These are phyloP conservation scores for Acrocera orbiculus DNA, from an alignment of 2,888 invertebrate genomes.

Conservation along the genomic window DNA sequence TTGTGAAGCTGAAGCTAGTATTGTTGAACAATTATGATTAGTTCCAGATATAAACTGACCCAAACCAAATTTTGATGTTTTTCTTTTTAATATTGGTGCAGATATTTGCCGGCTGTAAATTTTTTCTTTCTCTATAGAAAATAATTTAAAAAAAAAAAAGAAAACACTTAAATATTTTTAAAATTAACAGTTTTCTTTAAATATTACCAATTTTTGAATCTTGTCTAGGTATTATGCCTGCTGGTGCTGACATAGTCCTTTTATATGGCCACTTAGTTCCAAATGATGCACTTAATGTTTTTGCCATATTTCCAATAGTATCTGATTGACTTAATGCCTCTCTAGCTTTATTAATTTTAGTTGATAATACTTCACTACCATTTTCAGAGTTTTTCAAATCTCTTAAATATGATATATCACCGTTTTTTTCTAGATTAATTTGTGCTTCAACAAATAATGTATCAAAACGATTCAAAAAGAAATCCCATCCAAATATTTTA, in stretches of 20 bases:
- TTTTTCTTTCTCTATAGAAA: slow-evolving; percentile 58
- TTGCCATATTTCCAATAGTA: slow-evolving; percentile 40
- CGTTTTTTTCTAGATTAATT: slow-evolving; percentile 67
- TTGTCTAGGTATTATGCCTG: slow-evolving; percentile 58
- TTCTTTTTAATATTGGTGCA: slow-evolving; percentile 84
- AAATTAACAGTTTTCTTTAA: neutral
- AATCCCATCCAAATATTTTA: slow-evolving; percentile 87
- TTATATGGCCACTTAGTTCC: slow-evolving; percentile 92
- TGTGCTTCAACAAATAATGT: slow-evolving; percentile 92
- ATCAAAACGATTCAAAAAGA: slow-evolving; percentile 92
- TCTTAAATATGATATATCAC: slow-evolving; percentile 67
- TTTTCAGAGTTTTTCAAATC: slow-evolving; percentile 80
- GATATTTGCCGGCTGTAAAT: slow-evolving; percentile 83
- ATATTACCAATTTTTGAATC: slow-evolving; percentile 48
- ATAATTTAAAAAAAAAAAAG: neutral
- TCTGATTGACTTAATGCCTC: slow-evolving; percentile 68
- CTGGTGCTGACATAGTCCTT: slow-evolving; percentile 84
- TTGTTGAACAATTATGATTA: slow-evolving; percentile 23
- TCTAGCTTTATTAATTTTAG: slow-evolving; percentile 75
- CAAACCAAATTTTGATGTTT: slow-evolving; percentile 79
- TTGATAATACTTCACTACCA: slow-evolving; percentile 66
- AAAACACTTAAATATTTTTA: too few relatives aligned
- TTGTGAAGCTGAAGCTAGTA: slow-evolving; percentile 17
- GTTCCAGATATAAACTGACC: slow-evolving; percentile 54
- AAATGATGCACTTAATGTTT: slow-evolving; percentile 73